Evolutionary conservation across 2,113 vertebrate species (phyloP).

Genomic region (Erpornis zantholeuca): DNA sequence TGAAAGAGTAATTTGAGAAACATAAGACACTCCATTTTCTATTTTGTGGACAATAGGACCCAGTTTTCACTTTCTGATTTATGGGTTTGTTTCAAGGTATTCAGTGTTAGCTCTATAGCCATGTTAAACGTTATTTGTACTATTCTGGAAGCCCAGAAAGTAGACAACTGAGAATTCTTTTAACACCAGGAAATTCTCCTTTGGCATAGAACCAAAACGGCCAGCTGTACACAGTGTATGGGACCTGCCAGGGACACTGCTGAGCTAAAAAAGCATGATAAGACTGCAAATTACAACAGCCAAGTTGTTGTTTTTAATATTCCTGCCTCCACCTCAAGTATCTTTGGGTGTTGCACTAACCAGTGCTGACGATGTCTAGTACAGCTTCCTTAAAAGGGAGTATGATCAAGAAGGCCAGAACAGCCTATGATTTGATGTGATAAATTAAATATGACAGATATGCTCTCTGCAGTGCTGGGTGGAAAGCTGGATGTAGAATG

Average conservation of each 20-base stretch:
- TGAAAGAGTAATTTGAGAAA: background rate
- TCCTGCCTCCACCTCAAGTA: background rate
- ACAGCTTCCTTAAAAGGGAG: background rate
- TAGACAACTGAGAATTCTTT: constrained; percentile 55
- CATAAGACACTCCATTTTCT: background rate
- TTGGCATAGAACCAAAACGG: constrained; percentile 28
- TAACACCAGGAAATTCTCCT: constrained; percentile 49
- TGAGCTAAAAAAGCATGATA: background rate
- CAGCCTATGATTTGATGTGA: background rate
- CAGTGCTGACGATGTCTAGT: background rate
- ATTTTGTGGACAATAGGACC: background rate
- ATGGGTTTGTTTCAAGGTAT: constrained; percentile 9
- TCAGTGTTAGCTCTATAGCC: background rate
- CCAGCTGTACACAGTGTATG: constrained; percentile 57
- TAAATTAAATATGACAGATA: background rate
- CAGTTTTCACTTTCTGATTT: background rate
- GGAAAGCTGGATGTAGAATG: background rate
- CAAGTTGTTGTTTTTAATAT: background rate
- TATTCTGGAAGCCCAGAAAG: constrained; percentile 19
- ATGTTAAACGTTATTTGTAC: constrained; percentile 53
- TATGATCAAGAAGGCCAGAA: background rate
- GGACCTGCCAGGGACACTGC: constrained; percentile 36
- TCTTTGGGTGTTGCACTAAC: background rate
- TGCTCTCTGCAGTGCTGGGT: background rate
- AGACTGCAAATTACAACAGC: constrained; percentile 20